These are phyloP conservation scores for Paramormyrops hopkinsi DNA, from an alignment of 2,797 vertebrate species.

Conservation along the genomic window DNA sequence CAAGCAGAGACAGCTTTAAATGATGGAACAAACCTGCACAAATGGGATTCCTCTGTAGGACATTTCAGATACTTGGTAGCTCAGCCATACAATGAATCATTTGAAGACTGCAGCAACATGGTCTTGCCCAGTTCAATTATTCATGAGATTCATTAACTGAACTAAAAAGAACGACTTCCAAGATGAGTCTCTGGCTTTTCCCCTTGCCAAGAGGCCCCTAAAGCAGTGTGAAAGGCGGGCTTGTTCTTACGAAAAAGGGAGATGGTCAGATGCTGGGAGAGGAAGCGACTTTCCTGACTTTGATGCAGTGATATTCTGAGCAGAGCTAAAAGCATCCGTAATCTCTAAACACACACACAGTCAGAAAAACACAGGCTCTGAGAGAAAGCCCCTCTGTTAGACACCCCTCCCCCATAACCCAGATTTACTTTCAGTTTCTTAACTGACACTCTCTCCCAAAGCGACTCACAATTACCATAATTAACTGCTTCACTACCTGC, in stretches of 20 bases:
- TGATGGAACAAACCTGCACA: background rate
- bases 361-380: background rate
- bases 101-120: slow-evolving; percentile 3
- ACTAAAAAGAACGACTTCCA: background rate
- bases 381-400: background rate
- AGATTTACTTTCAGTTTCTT: background rate
- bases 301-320: background rate
- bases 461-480: background rate
- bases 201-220: background rate
- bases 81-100: background rate
- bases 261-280: background rate
- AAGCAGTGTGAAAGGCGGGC: background rate
- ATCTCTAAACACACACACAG: background rate
- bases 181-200: background rate
- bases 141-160: background rate
- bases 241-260: background rate
- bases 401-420: background rate
- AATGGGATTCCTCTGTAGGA: background rate
- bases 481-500: background rate
- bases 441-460: background rate
- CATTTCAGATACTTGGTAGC: background rate
- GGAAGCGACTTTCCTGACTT: background rate
- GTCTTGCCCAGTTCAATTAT: background rate
- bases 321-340: background rate
- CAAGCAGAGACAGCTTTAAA: background rate